Base-by-base conservation (phyloP, 2,888 invertebrate species). In the Nomada fabriciana region DNA sequence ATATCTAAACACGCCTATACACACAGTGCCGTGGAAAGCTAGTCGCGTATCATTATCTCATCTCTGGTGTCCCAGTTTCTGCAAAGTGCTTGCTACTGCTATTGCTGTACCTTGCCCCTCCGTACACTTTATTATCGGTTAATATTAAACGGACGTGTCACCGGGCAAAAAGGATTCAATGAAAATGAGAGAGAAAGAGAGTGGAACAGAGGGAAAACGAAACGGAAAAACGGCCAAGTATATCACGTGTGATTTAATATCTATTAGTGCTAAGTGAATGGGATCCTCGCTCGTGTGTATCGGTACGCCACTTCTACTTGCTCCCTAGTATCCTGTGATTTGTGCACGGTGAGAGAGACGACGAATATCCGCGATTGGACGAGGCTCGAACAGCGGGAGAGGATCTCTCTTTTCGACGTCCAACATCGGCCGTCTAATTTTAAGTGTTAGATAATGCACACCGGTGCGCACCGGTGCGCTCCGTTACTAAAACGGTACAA, bases 361-460 rank as follows among this genome's bases (percentile, higher is more conserved):
- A 59, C 42, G 71, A 61, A 10, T 47, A 70, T 80, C 67, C 20
- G 55, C 25, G 72, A 69, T 71, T 23, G 52, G 75, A 53, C 25
- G 70, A 57, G 72, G 43, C 36, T 65, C 59, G 76, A 15, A 61
- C 5, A 25, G 55, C 20, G 42, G 57, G 71, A 59, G 76, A 71
- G 82, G 75, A 72, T 79, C 83, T 79, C 83, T 13, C 15, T 82
- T 74, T 79, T 74, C 70, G 76, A 55, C 84, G 88, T 82, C 86
- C 36, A 88, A 88, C 91, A 87, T 91, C 89, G 88, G 69, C 82
- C 82, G 85, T 89, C 92, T 92, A 93, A 93, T 92, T 93, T 93
- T 93, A 93, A 92, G 91, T 93, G 93, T 93, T 93, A 93, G 93
- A 93, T 93, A 93, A 93, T 91, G 91, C 89, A 87, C 89, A 85